These are phyloP conservation scores for Conistra vaccinii DNA, from an alignment of 2,888 invertebrate species.

Conservation along the genomic window DNA sequence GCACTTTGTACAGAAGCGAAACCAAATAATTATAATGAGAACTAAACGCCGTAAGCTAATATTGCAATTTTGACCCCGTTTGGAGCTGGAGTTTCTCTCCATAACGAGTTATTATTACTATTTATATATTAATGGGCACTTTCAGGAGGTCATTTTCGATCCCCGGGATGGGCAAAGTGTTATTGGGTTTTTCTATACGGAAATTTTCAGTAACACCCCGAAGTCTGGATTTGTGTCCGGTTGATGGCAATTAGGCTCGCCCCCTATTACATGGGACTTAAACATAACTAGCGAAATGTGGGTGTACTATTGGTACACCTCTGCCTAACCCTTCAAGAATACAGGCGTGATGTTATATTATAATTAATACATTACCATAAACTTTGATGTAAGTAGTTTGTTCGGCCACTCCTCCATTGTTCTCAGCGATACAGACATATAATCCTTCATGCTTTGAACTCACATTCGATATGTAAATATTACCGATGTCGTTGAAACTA, in stretches of 20 bases:
- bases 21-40: neutral
- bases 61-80: neutral
- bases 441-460: conserved; percentile 87
- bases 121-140: neutral
- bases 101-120: neutral
- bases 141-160: no score
- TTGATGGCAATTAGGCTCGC: neutral
- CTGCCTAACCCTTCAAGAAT: neutral
- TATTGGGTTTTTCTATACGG: neutral
- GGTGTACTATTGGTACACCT: neutral
- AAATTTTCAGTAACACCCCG: neutral
- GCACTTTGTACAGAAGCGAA: neutral
- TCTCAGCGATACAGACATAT: conserved; percentile 91
- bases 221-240: neutral
- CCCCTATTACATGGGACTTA: neutral
- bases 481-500: conserved; percentile 82
- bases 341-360: neutral
- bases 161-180: no score
- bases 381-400: conserved; percentile 82
- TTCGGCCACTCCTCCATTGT: conserved; percentile 87
- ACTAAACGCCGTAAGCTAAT: neutral
- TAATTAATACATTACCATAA: conserved; percentile 76
- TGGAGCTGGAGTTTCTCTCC: neutral
- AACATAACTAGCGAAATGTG: neutral
- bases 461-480: conserved; percentile 83